Percentiles rank a stretch among this genome's conserved stretches.
phyloP scores from a whole-genome alignment of 2,797 vertebrate genomes.

The Sus cebifrons region DNA sequence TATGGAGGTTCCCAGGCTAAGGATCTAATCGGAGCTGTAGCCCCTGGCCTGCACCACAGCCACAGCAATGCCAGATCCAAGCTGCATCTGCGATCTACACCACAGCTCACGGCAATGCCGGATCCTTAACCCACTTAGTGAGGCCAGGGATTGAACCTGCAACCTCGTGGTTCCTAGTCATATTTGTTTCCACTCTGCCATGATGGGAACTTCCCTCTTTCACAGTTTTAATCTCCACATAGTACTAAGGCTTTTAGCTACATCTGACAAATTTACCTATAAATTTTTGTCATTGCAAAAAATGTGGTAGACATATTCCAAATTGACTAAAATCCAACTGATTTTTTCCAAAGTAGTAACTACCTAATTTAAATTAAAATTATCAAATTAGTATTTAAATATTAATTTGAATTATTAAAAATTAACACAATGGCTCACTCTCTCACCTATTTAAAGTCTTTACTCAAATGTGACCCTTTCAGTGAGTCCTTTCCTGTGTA shows the following conservation, averaged over 20 bases:
- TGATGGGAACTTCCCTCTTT: not conserved
- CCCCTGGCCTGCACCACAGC: too few relatives aligned
- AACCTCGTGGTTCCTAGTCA: too few relatives aligned
- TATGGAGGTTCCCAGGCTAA: too few relatives aligned
- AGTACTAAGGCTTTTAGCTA: not conserved
- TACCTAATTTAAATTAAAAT: not conserved
- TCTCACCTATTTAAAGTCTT: not conserved
- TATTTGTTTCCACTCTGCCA: too few relatives aligned
- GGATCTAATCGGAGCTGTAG: too few relatives aligned
- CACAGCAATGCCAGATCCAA: too few relatives aligned
- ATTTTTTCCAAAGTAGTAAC: not conserved
- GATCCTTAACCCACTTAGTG: too few relatives aligned
- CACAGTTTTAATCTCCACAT: not conserved
- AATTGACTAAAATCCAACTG: not conserved
- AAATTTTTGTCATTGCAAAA: constrained; percentile 18
- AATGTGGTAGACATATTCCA: not conserved
- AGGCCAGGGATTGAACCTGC: too few relatives aligned
- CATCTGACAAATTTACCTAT: not conserved
- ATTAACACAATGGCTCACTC: not conserved
- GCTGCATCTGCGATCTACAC: too few relatives aligned
- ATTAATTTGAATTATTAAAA: not conserved
- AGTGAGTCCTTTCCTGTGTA: not conserved
- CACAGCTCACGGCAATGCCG: too few relatives aligned
- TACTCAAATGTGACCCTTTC: not conserved
- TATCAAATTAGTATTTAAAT: not conserved